Evolutionary conservation across 2,888 invertebrate species (phyloP), one percentile per base, ranked within the genome.

Genomic region (Amiota minor): DNA sequence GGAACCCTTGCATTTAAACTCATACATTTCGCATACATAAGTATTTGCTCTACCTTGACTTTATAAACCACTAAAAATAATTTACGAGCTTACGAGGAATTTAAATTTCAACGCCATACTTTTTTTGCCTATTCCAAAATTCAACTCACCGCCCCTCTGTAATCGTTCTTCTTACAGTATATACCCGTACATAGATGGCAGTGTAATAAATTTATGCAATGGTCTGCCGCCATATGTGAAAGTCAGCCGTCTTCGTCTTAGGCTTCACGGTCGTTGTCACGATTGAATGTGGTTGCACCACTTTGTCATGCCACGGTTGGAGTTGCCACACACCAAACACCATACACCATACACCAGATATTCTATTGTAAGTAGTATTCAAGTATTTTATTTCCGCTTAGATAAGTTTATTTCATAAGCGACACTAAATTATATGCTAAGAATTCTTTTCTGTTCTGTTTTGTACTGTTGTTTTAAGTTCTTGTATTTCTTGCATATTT

Each of bases 391-490:
- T 83, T 85, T 84, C 84, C 85, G 84, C 84, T 84, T 81, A 84
- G 85, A 84, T 85, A 84, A 84, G 82, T 85, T 86, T 80, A 85
- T 84, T 85, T 86, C 85, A 85, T 85, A 83, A 84, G 79, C 85
- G 86, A 83, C 85, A 85, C 85, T 85, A 86, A 85, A 85, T 85
- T 86, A 85, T 85, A 83, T 77, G 80, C 81, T 77, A 80, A 78
- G 86, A 85, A 83, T 81, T 81, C 35, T 35, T 83, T 80, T 73
- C 55, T 47, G 49, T 50, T 35, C 46, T 68, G 18, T 50, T 67
- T 35, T 9, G 20, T 20, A 14, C 9, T 35, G 61, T 20, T 9
- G 12, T 67, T 67, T 18, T 49, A 35, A 35, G 14, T 67, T 14
- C 3, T 20, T 50, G 6, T 68, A 23, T 53, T n/a, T 6, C 50